Conservation (phyloP, 2,797 vertebrate species). For the Sebastes matsubarae region DNA sequence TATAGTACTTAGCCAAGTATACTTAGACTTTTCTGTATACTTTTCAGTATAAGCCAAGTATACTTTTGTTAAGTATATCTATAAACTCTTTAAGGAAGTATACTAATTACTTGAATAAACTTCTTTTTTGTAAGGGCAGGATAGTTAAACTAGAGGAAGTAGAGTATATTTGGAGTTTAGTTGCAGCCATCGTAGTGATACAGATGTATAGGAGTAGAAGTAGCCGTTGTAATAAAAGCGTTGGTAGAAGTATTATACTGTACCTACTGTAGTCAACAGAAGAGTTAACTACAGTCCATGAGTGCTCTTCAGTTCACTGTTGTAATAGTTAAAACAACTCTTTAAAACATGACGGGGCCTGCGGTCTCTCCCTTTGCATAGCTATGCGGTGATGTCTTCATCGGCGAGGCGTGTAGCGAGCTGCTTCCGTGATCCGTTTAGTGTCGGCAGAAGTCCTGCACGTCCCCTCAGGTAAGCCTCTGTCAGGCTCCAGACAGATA, state of each 20-base stretch:
- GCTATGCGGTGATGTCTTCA: conserved; percentile 73
- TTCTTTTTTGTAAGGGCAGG: not conserved
- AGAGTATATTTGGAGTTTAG: not conserved
- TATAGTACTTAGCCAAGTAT: too few relatives aligned
- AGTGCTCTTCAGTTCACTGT: conserved; percentile 14
- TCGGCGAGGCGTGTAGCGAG: conserved; percentile 62
- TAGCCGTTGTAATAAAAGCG: not conserved
- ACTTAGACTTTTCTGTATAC: too few relatives aligned
- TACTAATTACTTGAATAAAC: too few relatives aligned
- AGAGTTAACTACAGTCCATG: not conserved
- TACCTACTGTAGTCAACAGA: not conserved
- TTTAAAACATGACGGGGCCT: conserved; percentile 69
- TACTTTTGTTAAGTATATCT: too few relatives aligned
- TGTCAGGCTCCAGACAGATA: conserved; percentile 76
- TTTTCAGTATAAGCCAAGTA: rapidly evolving
- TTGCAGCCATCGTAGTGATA: not conserved
- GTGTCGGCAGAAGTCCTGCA: conserved; percentile 63
- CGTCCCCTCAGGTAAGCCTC: conserved; percentile 76
- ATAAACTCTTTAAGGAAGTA: too few relatives aligned
- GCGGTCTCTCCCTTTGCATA: conserved; percentile 69
- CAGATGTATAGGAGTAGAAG: not conserved
- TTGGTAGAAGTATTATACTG: not conserved
- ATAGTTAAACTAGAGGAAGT: not conserved
- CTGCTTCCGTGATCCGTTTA: conserved; percentile 68
- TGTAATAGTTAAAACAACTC: conserved; percentile 58